Conservation (phyloP, 2,888 invertebrate genomes). For the Drosophila yooni region DNA sequence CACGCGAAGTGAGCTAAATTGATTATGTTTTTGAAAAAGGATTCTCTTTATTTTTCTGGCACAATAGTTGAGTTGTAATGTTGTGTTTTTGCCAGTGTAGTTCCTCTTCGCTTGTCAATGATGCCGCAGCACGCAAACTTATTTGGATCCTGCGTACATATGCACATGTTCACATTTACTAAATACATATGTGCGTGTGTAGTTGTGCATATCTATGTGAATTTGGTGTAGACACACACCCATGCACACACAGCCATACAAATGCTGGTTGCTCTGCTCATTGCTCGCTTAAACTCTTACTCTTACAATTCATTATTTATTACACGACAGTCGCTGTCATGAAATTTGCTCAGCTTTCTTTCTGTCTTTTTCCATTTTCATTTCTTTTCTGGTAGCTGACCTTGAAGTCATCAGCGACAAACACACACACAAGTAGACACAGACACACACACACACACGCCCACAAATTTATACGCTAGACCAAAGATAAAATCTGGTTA, state of each 20-base stretch:
- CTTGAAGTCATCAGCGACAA: constrained; percentile 60
- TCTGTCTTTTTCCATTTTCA: constrained; percentile 31
- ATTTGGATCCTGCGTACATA: constrained; percentile 25
- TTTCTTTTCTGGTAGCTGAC: constrained; percentile 55
- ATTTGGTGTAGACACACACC: background rate
- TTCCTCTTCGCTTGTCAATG: constrained; percentile 54
- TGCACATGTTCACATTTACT: constrained; percentile 5
- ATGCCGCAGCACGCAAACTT: constrained; percentile 64
- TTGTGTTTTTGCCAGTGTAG: background rate
- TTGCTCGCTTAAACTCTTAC: constrained; percentile 67
- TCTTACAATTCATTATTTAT: constrained; percentile 78
- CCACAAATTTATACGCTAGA: constrained; percentile 8
- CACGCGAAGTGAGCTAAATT: background rate
- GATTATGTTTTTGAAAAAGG: background rate
- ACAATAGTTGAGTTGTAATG: background rate
- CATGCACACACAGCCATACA: constrained; percentile 30
- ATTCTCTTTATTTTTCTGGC: background rate
- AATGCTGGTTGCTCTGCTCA: constrained; percentile 58
- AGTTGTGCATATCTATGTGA: constrained; percentile 1
- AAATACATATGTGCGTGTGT: background rate
- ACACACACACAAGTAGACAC: background rate
- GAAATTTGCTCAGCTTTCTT: constrained; percentile 68
- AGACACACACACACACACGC: background rate
- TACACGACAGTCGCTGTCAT: constrained; percentile 64
- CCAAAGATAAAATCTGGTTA: constrained; percentile 38